Evolutionary conservation across 30 jellyfish, hydroid and myxozoan species (phyloP).

Genomic region (Cassiopea andromeda): DNA sequence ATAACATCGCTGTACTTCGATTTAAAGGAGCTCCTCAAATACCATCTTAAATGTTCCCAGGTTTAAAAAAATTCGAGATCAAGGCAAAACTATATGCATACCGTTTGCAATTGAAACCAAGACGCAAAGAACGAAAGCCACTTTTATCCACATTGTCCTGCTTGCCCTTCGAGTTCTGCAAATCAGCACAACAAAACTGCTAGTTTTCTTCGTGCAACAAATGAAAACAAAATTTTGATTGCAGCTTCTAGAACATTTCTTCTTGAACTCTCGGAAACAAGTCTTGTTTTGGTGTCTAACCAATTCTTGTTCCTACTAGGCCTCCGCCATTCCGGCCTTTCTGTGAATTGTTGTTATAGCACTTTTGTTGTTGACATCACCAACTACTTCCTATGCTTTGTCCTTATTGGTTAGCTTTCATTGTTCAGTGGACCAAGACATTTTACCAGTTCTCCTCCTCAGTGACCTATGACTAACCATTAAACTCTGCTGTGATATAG

Average conservation of each 20-base stretch:
- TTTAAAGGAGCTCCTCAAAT: no score
- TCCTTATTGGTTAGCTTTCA: background rate
- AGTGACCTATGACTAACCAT: background rate
- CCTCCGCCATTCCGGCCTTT: background rate
- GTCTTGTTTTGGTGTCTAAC: no score
- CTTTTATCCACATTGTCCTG: background rate
- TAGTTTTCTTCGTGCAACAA: no score
- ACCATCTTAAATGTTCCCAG: no score
- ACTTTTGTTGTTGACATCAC: background rate
- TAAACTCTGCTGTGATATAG: no score
- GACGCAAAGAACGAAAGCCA: background rate
- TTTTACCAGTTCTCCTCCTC: background rate
- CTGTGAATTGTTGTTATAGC: background rate
- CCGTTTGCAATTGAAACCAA: slow-evolving; percentile 14
- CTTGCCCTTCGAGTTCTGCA: background rate
- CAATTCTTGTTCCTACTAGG: background rate
- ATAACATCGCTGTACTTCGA: no score
- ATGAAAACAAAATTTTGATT: no score
- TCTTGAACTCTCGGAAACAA: no score
- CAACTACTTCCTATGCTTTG: background rate
- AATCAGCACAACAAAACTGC: no score
- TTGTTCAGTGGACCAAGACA: background rate
- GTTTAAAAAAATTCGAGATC: background rate
- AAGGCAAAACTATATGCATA: background rate
- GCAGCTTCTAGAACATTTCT: no score